Base-by-base conservation (phyloP, 2,113 vertebrate genomes). In the Rhinoptilus africanus region DNA sequence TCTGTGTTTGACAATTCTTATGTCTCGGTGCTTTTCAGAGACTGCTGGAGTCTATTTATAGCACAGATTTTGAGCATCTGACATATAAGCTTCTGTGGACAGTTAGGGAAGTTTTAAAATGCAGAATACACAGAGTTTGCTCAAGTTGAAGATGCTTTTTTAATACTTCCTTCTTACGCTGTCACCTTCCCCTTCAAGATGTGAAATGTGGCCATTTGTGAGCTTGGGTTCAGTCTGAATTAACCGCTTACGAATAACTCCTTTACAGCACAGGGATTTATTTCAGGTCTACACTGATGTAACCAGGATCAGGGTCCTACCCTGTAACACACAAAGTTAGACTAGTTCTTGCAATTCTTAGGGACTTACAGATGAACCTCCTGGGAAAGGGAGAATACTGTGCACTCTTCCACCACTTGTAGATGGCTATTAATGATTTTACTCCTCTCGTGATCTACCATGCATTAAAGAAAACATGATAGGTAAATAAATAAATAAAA, bases 41-140 rank as follows among this genome's bases (percentile, higher is more conserved):
- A 4, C 47, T 86, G 73, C 69, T 92, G 62, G 80, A 66, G 26
- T 87, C 74, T 95, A 92, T 96, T 94, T 96, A 89, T 97, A 96
- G 94, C 41, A 10, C 53, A 76, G 74, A 78, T 62, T 93, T 76
- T 96, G 83, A 89, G 86, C 77, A 85, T 62, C 95, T 95, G 94
- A 93, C 92, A 92, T 64, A 60, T 32, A 72, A 87, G 66, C 77
- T 91, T 71, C 53, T 67, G 73, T 75, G 95, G 96, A 92, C 86
- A 73, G 57, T 54, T 0, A 0, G 45, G 62, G 41, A 53, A 4
- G 43, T 68, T 92, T 89, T 89, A 43, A 66, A 80, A 75, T 69
- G 26, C 41, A 37, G 45, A 89, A 85, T 66, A 85, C 35, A 60
- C 18, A 24, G 34, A 47, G 56, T 89, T 89, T 57, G 69, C 57